Base-by-base conservation (phyloP, 2,113 vertebrate species). In the Ammodytes dubius region DNA sequence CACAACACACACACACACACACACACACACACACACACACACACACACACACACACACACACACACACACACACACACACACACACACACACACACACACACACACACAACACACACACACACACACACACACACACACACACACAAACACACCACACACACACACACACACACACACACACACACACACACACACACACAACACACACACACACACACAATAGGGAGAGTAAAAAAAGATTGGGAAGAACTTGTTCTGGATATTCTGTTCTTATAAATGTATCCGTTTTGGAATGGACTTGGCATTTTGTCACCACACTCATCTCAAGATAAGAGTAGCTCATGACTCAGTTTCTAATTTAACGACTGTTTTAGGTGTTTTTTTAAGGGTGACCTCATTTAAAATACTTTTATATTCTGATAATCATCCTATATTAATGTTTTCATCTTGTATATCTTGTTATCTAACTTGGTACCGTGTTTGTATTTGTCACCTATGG, bases 61-160 rank as follows among this genome's bases (percentile, higher is more conserved):
- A 13, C 3, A 27, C 27, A 27, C 27, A 27, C 27, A 27, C 27
- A 13, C 3, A 27, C 27, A 27, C 27, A 27, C 1, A 27, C 46
- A 27, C n/a, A 54, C 53, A 54, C 53, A 56, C 17, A 54, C 52
- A 54, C 52, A n/a, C 52, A 54, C 52, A 54, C 53, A 54, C 53
- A 54, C 53, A 54, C n/a, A 13, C 3, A 27, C 27, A 27, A 27
- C 27, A 27, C 12, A 35, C 67, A 40, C 61, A 54, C 47, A 11
- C 53, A 56, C 54, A 45, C 43, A 74, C 27, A 11, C n/a, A n/a
- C n/a, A n/a, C n/a, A 74, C n/a, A n/a, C n/a, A n/a, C n/a, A n/a
- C n/a, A n/a, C n/a, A n/a, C n/a, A n/a, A 70, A 65, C 63, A 64
- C 59, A 45, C 72, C 70, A 73, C 70, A 74, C 70, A 72, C 71